Evolutionary conservation across 2,888 invertebrate species (phyloP).

Genomic region (Dexiosoma caninum): DNA sequence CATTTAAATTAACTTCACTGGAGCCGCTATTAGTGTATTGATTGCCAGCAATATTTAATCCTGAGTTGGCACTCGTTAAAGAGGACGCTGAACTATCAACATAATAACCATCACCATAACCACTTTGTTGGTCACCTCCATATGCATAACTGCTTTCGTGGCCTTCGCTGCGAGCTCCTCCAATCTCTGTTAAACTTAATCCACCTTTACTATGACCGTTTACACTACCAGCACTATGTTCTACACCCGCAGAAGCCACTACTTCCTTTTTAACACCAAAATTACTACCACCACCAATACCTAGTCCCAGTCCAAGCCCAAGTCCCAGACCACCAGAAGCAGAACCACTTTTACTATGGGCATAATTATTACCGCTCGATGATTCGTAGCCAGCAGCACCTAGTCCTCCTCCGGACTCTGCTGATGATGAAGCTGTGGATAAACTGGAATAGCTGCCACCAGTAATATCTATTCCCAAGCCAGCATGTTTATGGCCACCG

Average conservation of each 20-base stretch:
- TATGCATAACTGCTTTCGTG: background rate
- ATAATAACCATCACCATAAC: background rate
- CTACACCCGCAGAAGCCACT: background rate
- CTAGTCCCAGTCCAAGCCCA: background rate
- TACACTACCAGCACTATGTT: background rate
- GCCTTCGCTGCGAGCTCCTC: background rate
- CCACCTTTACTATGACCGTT: background rate
- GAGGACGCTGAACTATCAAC: background rate
- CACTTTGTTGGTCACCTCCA: background rate
- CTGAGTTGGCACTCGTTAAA: background rate
- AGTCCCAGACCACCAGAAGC: background rate
- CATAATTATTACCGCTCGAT: background rate
- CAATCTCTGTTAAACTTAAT: background rate
- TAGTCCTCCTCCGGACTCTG: background rate
- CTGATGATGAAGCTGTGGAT: background rate
- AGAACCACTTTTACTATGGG: background rate
- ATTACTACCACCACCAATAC: background rate
- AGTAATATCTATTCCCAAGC: background rate
- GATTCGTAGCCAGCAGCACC: background rate
- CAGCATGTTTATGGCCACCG: slow-evolving; percentile 1
- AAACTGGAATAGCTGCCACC: background rate
- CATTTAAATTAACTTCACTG: background rate
- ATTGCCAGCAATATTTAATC: background rate
- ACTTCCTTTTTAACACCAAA: background rate
- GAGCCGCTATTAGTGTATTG: background rate